Evolutionary conservation across 2,888 invertebrate species (phyloP).

Genomic region (Sminthurinus aureus): DNA sequence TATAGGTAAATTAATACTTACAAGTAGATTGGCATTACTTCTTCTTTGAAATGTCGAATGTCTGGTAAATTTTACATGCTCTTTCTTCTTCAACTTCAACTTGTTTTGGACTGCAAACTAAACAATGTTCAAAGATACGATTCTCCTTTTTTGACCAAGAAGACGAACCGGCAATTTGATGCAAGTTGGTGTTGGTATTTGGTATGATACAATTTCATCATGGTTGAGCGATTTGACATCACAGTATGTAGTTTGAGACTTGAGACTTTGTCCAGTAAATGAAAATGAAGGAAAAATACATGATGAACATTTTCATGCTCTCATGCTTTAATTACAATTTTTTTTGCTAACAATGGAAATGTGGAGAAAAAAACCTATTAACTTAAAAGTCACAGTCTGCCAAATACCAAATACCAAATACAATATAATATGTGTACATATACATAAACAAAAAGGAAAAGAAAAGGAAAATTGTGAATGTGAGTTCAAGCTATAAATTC

Average conservation of each 20-base stretch:
- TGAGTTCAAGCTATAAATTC: background rate
- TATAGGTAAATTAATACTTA: too few species aligned
- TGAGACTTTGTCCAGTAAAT: background rate
- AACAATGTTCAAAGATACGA: background rate
- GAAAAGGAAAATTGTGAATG: background rate
- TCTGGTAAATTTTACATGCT: too few species aligned
- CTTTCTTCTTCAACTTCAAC: too few species aligned
- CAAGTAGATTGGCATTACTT: too few species aligned
- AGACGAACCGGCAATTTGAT: background rate
- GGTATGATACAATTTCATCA: background rate
- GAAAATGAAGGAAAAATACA: background rate
- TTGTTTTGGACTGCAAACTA: too few species aligned
- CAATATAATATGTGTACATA: too few species aligned
- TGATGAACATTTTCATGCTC: background rate
- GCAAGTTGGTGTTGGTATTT: background rate
- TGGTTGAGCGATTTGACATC: background rate
- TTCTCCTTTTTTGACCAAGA: background rate
- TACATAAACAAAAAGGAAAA: background rate
- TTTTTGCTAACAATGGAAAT: background rate
- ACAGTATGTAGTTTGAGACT: background rate
- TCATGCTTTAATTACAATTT: background rate
- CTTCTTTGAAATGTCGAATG: too few species aligned
- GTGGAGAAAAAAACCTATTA: background rate
- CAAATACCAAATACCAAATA: too few species aligned
- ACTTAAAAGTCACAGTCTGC: background rate